Conservation (phyloP, 2,888 invertebrate genomes). For the Dolichomitus sp. region DNA sequence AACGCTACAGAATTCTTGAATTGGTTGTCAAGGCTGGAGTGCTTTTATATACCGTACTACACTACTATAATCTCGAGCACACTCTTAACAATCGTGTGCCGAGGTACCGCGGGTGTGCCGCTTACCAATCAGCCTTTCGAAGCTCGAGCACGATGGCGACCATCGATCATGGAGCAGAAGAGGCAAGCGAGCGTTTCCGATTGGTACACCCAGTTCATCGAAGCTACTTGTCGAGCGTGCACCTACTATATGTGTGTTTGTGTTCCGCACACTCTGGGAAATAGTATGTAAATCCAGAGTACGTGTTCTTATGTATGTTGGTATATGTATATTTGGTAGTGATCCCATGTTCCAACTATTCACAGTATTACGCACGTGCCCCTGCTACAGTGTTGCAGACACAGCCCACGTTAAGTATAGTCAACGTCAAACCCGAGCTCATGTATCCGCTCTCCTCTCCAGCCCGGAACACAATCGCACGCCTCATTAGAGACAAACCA, state of each 20-base stretch:
- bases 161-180: constrained; percentile 57
- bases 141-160: constrained; percentile 56
- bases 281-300: constrained; percentile 42
- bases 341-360: constrained; percentile 54
- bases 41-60: neutral
- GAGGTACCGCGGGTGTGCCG: constrained; percentile 61
- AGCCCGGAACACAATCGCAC: constrained; percentile 61
- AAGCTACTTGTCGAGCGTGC: constrained; percentile 65
- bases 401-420: constrained; percentile 16
- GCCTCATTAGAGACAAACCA: constrained; percentile 80
- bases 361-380: constrained; percentile 57
- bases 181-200: constrained; percentile 62
- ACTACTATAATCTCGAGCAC: constrained; percentile 20
- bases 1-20: neutral
- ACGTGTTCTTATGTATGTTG: constrained; percentile 50
- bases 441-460: constrained; percentile 43
- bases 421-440: constrained; percentile 14
- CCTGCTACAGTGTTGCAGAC: constrained; percentile 2
- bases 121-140: constrained; percentile 72
- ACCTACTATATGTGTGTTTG: constrained; percentile 51
- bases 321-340: constrained; percentile 37
- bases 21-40: neutral
- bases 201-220: constrained; percentile 65
- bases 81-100: constrained; percentile 38
- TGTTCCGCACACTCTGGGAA: constrained; percentile 9